Evolutionary conservation across 1,140 invertebrate genomes (phyloP).

Genomic region (Conopomorpha cramerella): DNA sequence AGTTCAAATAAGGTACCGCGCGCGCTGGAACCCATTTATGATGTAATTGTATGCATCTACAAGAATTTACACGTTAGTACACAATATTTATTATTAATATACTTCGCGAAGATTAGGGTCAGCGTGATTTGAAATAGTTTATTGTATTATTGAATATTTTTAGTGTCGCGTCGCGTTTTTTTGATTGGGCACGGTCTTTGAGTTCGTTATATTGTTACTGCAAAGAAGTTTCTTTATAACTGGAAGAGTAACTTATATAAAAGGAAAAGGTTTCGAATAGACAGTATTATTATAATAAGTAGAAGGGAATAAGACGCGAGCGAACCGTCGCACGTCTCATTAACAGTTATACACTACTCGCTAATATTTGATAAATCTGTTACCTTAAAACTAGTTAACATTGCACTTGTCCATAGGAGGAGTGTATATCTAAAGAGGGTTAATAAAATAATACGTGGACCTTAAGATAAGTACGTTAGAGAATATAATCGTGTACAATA

Average conservation of each 20-base stretch:
- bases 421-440: conserved; percentile 36
- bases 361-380: background rate
- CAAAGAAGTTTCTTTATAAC: background rate
- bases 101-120: too few species aligned
- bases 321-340: too few species aligned
- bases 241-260: background rate
- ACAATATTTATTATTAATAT: too few species aligned
- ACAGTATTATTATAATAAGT: background rate
- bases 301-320: background rate
- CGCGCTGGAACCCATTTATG: too few species aligned
- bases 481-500: conserved; percentile 11
- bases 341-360: too few species aligned
- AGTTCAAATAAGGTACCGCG: too few species aligned
- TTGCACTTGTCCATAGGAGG: conserved; percentile 61
- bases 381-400: conserved; percentile 60
- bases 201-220: background rate
- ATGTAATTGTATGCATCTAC: too few species aligned
- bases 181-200: background rate
- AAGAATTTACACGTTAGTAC: too few species aligned
- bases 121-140: too few species aligned
- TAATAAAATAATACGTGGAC: conserved; percentile 18
- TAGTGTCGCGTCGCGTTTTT: too few species aligned
- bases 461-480: conserved; percentile 25
- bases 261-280: too few species aligned
- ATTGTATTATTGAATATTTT: too few species aligned